Conservation (phyloP, 2,113 vertebrate species). For the Anser cygnoides region DNA sequence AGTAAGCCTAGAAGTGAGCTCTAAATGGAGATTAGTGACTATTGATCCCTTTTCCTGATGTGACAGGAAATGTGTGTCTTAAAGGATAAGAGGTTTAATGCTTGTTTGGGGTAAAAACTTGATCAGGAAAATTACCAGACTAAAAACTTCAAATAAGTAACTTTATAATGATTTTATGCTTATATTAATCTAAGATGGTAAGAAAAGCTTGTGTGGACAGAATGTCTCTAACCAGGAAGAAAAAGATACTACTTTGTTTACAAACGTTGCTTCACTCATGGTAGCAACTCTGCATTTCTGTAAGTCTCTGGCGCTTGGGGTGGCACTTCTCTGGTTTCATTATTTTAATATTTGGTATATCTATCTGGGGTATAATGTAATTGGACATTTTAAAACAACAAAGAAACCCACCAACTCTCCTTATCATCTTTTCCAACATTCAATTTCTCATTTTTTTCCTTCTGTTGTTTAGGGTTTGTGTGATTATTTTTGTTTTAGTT, state of each 20-base stretch:
- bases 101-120: neutral
- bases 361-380: neutral
- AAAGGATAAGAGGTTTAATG: neutral
- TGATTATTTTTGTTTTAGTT: neutral
- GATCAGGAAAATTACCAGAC: fast-evolving
- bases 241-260: neutral
- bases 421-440: neutral
- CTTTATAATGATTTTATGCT: neutral
- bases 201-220: neutral
- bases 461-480: neutral
- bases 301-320: neutral
- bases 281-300: neutral
- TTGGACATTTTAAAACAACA: neutral
- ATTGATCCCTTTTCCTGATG: neutral
- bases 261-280: neutral
- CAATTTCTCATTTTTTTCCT: neutral
- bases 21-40: neutral
- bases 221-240: neutral
- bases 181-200: neutral
- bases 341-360: neutral
- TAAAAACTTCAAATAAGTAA: neutral
- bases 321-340: neutral
- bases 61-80: neutral
- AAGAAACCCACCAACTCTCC: too few relatives aligned
- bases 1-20: neutral